Percentiles rank a stretch among this genome's conserved stretches.
These are phyloP conservation scores for Chaenodraco wilsoni DNA, from an alignment of 2,797 vertebrate species.

Conservation along the genomic window DNA sequence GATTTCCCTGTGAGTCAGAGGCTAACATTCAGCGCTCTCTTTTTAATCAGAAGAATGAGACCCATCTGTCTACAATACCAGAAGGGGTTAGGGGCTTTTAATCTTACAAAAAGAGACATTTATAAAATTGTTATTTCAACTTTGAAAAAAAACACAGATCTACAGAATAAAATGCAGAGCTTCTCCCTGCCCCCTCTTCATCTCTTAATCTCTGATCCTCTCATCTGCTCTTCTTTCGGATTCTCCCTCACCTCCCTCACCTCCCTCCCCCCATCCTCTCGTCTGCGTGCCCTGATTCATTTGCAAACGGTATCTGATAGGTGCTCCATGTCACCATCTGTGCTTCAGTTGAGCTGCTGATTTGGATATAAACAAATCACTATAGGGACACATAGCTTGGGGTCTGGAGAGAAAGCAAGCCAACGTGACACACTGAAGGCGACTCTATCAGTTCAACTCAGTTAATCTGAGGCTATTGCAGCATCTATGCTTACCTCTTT, in stretches of 20 bases:
- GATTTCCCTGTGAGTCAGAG: slow-evolving; percentile 44
- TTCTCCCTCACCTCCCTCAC: slow-evolving; percentile 32
- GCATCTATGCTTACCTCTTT: too few species aligned
- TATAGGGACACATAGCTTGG: slow-evolving; percentile 20
- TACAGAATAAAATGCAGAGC: slow-evolving; percentile 48
- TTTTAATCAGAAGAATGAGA: slow-evolving; percentile 62
- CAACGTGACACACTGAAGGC: neutral
- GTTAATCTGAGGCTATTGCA: too few species aligned
- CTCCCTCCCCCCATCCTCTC: slow-evolving; percentile 24
- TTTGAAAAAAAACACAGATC: slow-evolving; percentile 41
- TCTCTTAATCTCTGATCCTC: slow-evolving; percentile 70
- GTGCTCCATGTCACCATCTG: slow-evolving; percentile 67
- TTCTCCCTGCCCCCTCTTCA: slow-evolving; percentile 37
- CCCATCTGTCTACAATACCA: slow-evolving; percentile 57
- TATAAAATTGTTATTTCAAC: slow-evolving; percentile 49
- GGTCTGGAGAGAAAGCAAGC: slow-evolving; percentile 15
- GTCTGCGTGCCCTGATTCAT: slow-evolving; percentile 32
- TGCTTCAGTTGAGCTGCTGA: slow-evolving; percentile 48
- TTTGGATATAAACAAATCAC: slow-evolving; percentile 52
- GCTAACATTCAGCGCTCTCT: slow-evolving; percentile 18
- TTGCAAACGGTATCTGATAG: slow-evolving; percentile 58
- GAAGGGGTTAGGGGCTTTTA: slow-evolving; percentile 19
- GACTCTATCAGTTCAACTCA: neutral
- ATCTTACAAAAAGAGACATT: slow-evolving; percentile 22
- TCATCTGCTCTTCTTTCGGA: slow-evolving; percentile 60